Conservation (phyloP, 2,113 vertebrate species). For the Danionella cerebrum region DNA sequence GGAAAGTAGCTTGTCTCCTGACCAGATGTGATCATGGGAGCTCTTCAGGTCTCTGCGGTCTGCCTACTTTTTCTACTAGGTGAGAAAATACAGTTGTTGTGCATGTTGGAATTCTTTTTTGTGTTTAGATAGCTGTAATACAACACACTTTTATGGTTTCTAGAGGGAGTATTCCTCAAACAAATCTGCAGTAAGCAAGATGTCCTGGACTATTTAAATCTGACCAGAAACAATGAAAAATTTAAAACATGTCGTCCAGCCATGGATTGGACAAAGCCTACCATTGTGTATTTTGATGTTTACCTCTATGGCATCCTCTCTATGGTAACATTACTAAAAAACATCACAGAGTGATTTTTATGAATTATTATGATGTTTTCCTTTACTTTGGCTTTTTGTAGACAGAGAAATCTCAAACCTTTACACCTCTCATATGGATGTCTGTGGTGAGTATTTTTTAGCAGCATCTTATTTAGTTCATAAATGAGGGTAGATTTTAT, state of each 20-base stretch:
- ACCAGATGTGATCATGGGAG: no score
- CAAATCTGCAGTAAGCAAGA: constrained; percentile 55
- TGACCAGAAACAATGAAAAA: constrained; percentile 39
- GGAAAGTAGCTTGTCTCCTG: no score
- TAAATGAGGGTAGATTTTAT: no score
- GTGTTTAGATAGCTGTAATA: background rate
- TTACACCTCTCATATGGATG: constrained; percentile 16
- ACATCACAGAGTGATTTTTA: background rate
- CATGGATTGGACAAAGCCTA: constrained; percentile 49
- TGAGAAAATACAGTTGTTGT: constrained; percentile 24
- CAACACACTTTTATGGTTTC: background rate
- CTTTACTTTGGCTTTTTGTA: background rate
- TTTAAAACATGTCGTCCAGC: constrained; percentile 51
- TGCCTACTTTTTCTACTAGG: constrained; percentile 45
- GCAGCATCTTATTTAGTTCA: no score
- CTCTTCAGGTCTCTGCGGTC: constrained; percentile 26
- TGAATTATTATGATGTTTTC: no score
- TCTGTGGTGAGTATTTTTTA: background rate
- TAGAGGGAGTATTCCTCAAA: constrained; percentile 22
- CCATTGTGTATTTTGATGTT: constrained; percentile 46
- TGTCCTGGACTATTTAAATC: constrained; percentile 55
- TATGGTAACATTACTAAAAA: constrained; percentile 41
- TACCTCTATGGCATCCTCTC: constrained; percentile 53
- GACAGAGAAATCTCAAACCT: constrained; percentile 31
- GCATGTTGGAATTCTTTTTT: no score